Conservation (phyloP, 2,888 invertebrate genomes). For the Cremastinae sp. region DNA sequence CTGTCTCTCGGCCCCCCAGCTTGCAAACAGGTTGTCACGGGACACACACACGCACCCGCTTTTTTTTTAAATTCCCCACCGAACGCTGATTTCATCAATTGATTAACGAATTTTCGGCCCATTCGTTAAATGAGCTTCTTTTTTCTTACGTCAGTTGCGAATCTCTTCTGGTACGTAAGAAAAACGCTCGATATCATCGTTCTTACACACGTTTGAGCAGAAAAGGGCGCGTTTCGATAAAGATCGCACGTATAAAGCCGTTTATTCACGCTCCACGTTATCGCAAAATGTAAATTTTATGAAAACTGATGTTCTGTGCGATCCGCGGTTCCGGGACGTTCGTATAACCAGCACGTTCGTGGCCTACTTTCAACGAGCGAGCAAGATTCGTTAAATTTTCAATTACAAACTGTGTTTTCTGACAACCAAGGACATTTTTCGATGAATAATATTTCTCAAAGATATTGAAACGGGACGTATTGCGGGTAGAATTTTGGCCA, state of each 20-base stretch:
- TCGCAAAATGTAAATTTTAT: slow-evolving; percentile 43
- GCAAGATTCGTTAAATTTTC: no score
- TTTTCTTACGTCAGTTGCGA: neutral
- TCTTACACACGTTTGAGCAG: slow-evolving; percentile 10
- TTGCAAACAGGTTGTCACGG: neutral
- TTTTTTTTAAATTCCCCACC: no score
- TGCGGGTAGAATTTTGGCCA: no score
- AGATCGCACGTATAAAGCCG: slow-evolving; percentile 18
- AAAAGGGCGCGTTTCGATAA: slow-evolving; percentile 21
- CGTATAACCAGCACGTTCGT: no score
- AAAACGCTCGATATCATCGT: neutral
- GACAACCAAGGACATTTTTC: no score
- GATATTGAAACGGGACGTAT: slow-evolving; percentile 57
- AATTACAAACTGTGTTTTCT: no score
- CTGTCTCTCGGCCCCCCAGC: neutral
- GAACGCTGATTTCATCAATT: no score
- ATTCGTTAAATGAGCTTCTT: neutral
- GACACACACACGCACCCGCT: no score
- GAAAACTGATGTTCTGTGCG: slow-evolving; percentile 10
- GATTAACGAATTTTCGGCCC: no score
- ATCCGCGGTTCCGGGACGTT: no score
- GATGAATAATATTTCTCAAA: neutral
- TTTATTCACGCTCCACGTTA: slow-evolving; percentile 33
- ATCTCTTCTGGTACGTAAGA: neutral
- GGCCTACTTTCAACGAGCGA: no score